Base-by-base conservation (phyloP, 2,888 invertebrate species). In the Papilio elwesi region DNA sequence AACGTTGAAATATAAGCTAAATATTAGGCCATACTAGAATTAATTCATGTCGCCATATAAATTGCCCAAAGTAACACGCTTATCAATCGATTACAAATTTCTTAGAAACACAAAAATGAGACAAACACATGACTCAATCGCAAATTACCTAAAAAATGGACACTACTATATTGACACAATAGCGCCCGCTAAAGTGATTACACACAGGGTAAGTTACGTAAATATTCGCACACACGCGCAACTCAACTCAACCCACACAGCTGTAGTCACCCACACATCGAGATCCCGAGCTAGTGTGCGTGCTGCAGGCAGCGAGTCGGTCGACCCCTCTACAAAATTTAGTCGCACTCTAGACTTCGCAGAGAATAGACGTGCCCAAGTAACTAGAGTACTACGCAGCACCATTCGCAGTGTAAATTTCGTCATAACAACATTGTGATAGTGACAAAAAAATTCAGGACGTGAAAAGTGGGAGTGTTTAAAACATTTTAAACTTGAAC, bases 351-450 rank as follows among this genome's bases (percentile, higher is more conserved):
- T 84, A 87, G 88, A 86, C 88, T 81, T 83, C 82, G 81, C 77
- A 77, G 82, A 78, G 87, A 81, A 80, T 82, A 87, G 89, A 89
- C 92, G 87, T 85, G 85, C 83, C 82, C 86, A 84, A 86, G 80
- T 81, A 76, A 80, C 81, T 83, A 83, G 84, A 88, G 84, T 84
- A 81, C 82, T 80, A 87, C 86, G 84, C 81, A 82, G 80, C 83
- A 81, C 81, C 85, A 87, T 84, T 86, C 85, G 84, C 83, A 86
- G 86, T 90, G 90, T 87, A 90, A 90, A 91, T 93, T 92, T 92
- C 93, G 91, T 90, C 91, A 91, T 91, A 90, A 90, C 85, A 90
- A 87, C 83, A 89, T 90, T 91, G 92, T 93, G 92, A 90, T 87
- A 90, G 92, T 92, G 92, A 88, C 82, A 88, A 90, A 80, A 79